Evolutionary conservation across 2,113 vertebrate genomes (phyloP).

Genomic region (Lichenostomus cassidix): DNA sequence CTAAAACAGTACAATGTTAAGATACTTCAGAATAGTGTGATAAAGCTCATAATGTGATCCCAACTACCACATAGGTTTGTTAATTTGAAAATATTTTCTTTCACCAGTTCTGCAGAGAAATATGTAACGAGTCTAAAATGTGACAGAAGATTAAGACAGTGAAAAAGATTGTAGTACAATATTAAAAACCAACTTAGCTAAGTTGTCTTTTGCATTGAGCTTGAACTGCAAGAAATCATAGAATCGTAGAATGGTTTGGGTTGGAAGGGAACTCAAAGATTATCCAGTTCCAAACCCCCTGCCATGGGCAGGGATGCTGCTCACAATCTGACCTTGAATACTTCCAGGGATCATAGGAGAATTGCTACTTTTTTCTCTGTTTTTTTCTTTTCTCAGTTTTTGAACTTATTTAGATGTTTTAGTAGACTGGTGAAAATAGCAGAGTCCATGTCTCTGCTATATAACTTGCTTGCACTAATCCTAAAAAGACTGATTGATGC

Average conservation of each 20-base stretch:
- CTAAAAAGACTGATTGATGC: background rate
- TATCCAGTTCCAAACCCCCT: background rate
- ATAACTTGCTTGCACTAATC: background rate
- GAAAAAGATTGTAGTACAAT: background rate
- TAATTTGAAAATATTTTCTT: background rate
- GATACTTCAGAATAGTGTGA: background rate
- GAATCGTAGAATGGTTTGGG: background rate
- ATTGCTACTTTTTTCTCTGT: background rate
- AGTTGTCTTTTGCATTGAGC: background rate
- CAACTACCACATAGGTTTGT: background rate
- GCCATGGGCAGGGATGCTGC: rapidly evolving
- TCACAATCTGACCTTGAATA: background rate
- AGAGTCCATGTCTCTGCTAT: background rate
- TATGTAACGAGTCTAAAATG: background rate
- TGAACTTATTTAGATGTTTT: background rate
- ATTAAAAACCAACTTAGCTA: background rate
- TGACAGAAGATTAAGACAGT: background rate
- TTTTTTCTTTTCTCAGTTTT: background rate
- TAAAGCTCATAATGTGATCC: background rate
- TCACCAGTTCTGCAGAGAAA: background rate
- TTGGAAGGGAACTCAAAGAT: background rate
- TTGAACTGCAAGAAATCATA: background rate
- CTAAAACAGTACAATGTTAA: background rate
- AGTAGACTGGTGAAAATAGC: background rate
- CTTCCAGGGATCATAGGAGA: background rate